Evolutionary conservation across 2,113 vertebrate genomes (phyloP).

Genomic region (Rutilus rutilus): DNA sequence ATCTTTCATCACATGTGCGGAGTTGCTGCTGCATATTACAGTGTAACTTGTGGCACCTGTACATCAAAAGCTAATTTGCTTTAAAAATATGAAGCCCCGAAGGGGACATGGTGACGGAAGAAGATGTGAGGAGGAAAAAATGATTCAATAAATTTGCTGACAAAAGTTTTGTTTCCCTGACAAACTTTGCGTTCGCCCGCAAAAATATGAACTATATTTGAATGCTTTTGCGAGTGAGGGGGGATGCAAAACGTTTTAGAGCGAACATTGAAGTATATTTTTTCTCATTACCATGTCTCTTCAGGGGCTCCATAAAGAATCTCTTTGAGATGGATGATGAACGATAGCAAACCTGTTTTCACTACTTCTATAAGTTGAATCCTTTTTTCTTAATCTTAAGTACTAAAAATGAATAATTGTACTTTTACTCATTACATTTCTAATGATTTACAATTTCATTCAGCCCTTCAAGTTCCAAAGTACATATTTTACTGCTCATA

Average conservation of each 20-base stretch:
- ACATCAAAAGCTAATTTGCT: background rate
- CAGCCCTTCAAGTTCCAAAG: background rate
- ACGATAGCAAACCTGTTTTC: background rate
- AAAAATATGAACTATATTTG: background rate
- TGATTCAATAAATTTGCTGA: background rate
- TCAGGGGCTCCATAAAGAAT: background rate
- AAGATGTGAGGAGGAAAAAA: background rate
- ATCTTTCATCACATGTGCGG: background rate
- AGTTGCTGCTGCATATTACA: background rate
- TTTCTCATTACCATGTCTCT: background rate
- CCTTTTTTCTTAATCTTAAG: background rate
- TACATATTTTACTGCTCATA: background rate
- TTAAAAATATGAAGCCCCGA: background rate
- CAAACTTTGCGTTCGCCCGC: background rate
- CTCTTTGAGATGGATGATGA: background rate
- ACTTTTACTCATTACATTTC: background rate
- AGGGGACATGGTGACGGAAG: background rate
- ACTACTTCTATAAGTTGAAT: background rate
- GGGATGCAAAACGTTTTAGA: background rate
- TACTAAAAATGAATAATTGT: background rate
- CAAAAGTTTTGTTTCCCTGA: background rate
- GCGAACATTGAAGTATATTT: background rate
- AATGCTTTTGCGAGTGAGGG: background rate
- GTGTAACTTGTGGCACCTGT: background rate
- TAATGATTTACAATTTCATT: background rate